phyloP scores from a whole-genome alignment of 2,113 vertebrate species.

The Apteryx owenii region DNA sequence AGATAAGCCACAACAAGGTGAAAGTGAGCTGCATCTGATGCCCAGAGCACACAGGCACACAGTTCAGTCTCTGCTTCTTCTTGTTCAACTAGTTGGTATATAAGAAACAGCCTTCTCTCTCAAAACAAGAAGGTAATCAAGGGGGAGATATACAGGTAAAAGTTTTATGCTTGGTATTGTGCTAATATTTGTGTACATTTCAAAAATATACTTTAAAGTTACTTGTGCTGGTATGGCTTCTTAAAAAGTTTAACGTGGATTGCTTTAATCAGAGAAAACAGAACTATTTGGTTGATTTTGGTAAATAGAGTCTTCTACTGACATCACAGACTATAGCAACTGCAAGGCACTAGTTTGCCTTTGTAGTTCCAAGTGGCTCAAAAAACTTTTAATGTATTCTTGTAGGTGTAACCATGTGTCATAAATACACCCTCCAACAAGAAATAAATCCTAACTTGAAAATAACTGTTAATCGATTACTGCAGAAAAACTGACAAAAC shows the following conservation, averaged over 20 bases:
- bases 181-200: conserved; percentile 66
- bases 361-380: conserved; percentile 59
- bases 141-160: conserved; percentile 59
- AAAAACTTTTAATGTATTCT: conserved; percentile 59
- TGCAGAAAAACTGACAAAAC: conserved; percentile 46
- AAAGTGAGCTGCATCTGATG: conserved; percentile 64
- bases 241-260: conserved; percentile 70
- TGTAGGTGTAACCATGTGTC: conserved; percentile 69
- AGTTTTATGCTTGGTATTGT: conserved; percentile 59
- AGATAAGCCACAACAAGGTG: conserved; percentile 59
- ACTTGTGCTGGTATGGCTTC: conserved; percentile 20
- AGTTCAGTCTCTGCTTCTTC: conserved; percentile 31
- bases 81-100: conserved; percentile 48
- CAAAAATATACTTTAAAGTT: conserved; percentile 29
- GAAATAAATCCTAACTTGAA: conserved; percentile 56
- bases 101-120: conserved; percentile 15
- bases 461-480: conserved; percentile 66
- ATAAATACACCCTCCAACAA: conserved; percentile 59
- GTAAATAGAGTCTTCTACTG: conserved; percentile 59
- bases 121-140: conserved; percentile 26
- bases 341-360: conserved; percentile 47
- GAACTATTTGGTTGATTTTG: conserved; percentile 60
- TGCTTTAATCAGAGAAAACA: conserved; percentile 51
- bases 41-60: conserved; percentile 21
- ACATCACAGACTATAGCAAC: conserved; percentile 68